These are phyloP conservation scores for Gymnodraco acuticeps DNA, from an alignment of 2,797 vertebrate genomes.

Conservation along the genomic window DNA sequence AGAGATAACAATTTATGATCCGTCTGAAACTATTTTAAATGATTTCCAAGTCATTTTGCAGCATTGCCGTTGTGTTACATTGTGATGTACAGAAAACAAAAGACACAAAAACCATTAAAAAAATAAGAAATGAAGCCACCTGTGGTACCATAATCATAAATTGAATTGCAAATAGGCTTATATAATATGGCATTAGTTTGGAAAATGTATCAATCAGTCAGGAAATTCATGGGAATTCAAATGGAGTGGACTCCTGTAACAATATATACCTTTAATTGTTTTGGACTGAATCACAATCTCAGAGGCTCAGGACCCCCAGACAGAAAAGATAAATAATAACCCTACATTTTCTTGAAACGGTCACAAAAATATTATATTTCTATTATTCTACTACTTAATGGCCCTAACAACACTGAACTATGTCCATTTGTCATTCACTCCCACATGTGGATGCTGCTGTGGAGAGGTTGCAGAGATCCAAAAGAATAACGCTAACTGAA, in stretches of 20 bases:
- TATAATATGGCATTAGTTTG: neutral
- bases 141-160: neutral
- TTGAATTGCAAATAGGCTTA: neutral
- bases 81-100: neutral
- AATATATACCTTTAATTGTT: neutral
- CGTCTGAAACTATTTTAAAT: neutral
- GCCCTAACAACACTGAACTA: conserved; percentile 41
- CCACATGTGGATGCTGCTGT: conserved; percentile 39
- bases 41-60: conserved; percentile 1
- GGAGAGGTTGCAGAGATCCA: conserved; percentile 2
- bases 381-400: conserved; percentile 46
- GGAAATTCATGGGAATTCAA: conserved; percentile 14
- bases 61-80: neutral
- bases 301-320: neutral
- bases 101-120: conserved; percentile 11
- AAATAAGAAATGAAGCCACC: neutral
- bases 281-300: conserved; percentile 3
- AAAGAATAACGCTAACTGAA: conserved; percentile 48
- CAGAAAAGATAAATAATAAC: conserved; percentile 18
- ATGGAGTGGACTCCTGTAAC: neutral
- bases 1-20: neutral
- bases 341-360: conserved; percentile 21
- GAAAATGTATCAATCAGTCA: neutral
- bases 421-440: conserved; percentile 57
- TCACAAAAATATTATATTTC: conserved; percentile 34